Percentiles rank a stretch among this genome's conserved stretches.
Conservation (phyloP, 2,888 invertebrate species). For the Nemoura dubitans region DNA sequence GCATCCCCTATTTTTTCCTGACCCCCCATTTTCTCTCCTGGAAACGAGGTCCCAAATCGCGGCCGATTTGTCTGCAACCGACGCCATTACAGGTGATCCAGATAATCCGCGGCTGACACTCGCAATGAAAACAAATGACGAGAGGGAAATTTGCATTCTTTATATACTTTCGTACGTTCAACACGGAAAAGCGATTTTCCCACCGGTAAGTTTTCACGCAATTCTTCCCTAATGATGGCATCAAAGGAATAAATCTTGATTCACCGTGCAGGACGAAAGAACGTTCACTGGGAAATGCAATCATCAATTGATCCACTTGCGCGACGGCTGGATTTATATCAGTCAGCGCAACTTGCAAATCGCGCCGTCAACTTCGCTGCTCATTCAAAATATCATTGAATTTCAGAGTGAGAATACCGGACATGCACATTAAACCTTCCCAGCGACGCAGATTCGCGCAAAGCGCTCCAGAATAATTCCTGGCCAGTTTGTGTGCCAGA, state of each 20-base stretch:
- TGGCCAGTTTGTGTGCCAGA: not conserved
- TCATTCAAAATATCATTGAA: not conserved
- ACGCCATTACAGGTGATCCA: conserved; percentile 25
- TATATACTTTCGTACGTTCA: conserved; percentile 20
- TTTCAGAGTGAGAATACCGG: not conserved
- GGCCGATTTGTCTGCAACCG: conserved; percentile 18
- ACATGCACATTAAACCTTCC: not conserved
- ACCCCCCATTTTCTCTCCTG: not conserved
- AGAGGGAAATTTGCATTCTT: conserved; percentile 16
- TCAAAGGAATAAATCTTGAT: not conserved
- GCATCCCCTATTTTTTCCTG: not conserved
- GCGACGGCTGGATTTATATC: not conserved
- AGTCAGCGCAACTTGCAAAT: not conserved
- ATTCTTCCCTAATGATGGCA: not conserved
- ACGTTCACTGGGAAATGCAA: not conserved
- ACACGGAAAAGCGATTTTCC: conserved; percentile 28
- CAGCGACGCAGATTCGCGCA: not conserved
- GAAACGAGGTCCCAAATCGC: not conserved
- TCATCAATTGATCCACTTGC: not conserved
- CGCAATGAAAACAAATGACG: conserved; percentile 33
- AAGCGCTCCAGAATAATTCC: not conserved
- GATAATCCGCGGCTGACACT: conserved; percentile 30
- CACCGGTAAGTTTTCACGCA: not conserved
- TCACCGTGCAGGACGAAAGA: not conserved
- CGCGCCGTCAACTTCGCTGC: not conserved